phyloP scores from a whole-genome alignment of 2,888 invertebrate species.

The Epicampocera succincta region DNA sequence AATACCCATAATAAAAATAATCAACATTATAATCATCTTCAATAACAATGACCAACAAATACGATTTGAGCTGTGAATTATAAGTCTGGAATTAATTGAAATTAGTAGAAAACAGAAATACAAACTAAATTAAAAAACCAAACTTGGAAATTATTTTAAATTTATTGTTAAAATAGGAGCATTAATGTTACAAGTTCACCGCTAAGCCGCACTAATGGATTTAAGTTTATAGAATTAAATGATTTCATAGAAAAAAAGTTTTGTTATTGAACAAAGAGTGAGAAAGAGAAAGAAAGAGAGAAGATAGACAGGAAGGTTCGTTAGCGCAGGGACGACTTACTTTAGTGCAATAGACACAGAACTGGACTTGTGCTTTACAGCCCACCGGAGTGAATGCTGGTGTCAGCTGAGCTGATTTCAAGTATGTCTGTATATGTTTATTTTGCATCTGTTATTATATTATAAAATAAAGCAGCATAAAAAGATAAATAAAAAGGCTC shows the following conservation, averaged over 20 bases:
- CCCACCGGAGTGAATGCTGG: too few species aligned
- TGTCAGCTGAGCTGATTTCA: too few species aligned
- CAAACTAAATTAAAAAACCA: slow-evolving; percentile 43
- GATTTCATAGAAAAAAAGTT: neutral
- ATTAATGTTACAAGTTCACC: slow-evolving; percentile 23
- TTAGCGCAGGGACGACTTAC: too few species aligned
- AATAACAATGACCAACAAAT: neutral
- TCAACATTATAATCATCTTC: slow-evolving; percentile 50
- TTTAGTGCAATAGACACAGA: too few species aligned
- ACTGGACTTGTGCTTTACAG: too few species aligned
- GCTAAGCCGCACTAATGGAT: slow-evolving; percentile 10
- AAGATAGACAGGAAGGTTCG: too few species aligned
- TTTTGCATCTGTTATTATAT: too few species aligned
- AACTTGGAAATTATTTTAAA: slow-evolving; percentile 32
- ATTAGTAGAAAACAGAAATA: slow-evolving; percentile 36
- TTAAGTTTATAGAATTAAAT: neutral
- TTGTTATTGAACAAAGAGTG: neutral
- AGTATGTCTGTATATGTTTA: too few species aligned
- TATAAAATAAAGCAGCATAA: too few species aligned
- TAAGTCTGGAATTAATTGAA: slow-evolving; percentile 25
- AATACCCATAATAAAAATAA: slow-evolving; percentile 41
- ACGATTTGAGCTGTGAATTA: neutral
- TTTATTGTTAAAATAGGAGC: neutral
- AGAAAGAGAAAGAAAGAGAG: neutral
- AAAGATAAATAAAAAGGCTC: too few species aligned